These are phyloP conservation scores for Psilopogon haemacephalus DNA, from an alignment of 2,113 vertebrate genomes.

Conservation along the genomic window DNA sequence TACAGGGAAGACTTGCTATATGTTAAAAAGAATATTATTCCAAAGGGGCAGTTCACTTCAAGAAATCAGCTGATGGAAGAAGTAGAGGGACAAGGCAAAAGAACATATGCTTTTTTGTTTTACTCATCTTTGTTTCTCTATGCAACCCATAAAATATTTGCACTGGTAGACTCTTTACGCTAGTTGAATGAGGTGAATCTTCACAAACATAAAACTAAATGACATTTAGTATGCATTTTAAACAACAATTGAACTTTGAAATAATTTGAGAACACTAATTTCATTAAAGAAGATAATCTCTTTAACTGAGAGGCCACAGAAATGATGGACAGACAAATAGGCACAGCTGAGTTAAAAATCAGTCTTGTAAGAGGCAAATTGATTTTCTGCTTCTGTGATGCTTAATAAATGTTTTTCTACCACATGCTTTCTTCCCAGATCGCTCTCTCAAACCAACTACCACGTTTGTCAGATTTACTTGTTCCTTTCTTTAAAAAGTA, in stretches of 20 bases:
- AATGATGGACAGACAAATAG: not conserved
- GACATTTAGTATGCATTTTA: not conserved
- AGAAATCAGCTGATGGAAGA: not conserved
- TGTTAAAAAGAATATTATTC: not conserved
- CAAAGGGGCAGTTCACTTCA: not conserved
- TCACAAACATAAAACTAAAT: not conserved
- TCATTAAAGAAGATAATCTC: slow-evolving; percentile 3
- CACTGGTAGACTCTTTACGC: not conserved
- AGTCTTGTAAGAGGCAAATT: not conserved
- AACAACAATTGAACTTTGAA: slow-evolving; percentile 1
- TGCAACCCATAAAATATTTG: not conserved
- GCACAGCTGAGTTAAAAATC: slow-evolving; percentile 9
- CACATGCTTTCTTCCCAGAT: not conserved
- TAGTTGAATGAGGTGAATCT: not conserved
- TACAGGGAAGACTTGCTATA: not conserved
- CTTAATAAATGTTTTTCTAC: slow-evolving; percentile 4
- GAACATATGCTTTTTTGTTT: not conserved
- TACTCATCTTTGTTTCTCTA: not conserved
- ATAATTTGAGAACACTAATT: slow-evolving; percentile 2
- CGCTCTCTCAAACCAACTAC: not conserved
- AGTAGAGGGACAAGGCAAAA: not conserved
- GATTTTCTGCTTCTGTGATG: slow-evolving; percentile 48
- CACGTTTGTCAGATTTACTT: not conserved
- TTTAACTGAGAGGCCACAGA: not conserved
- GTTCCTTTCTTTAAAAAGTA: not conserved